Evolutionary conservation across 2,888 invertebrate genomes (phyloP).

Genomic region (Glaucopsyche alexis): DNA sequence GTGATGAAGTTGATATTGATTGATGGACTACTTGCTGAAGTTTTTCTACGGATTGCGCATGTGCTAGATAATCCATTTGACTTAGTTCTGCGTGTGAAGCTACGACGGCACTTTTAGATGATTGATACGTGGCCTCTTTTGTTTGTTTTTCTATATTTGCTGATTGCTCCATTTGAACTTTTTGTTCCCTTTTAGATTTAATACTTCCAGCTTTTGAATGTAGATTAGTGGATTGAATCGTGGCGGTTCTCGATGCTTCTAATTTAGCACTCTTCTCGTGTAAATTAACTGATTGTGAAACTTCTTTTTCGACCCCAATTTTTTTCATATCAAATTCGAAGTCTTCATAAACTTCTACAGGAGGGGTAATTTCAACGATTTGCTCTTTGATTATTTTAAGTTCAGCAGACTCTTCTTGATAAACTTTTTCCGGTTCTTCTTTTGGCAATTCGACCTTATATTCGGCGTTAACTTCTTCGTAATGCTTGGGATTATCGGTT

Average conservation of each 20-base stretch:
- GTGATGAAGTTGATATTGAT: slow-evolving; percentile 13
- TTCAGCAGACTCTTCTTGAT: slow-evolving; percentile 46
- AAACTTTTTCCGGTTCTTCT: slow-evolving; percentile 37
- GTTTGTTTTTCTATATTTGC: background rate
- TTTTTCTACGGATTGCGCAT: slow-evolving; percentile 3
- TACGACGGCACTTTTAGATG: slow-evolving; percentile 13
- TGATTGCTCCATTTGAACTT: background rate
- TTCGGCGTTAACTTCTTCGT: slow-evolving; percentile 38
- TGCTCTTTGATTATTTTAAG: slow-evolving; percentile 49
- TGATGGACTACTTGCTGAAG: slow-evolving; percentile 3
- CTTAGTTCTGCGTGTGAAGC: background rate
- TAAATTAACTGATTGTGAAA: slow-evolving; percentile 32
- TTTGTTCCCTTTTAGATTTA: slow-evolving; percentile 14
- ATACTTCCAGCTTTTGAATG: background rate
- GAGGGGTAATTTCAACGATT: slow-evolving; percentile 32
- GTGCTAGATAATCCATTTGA: background rate
- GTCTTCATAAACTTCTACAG: slow-evolving; percentile 37
- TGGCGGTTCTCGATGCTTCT: slow-evolving; percentile 17
- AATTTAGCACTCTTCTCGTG: slow-evolving; percentile 24
- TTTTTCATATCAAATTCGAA: slow-evolving; percentile 33
- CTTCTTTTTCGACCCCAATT: slow-evolving; percentile 37
- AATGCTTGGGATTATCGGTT: slow-evolving; percentile 36
- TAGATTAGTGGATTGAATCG: background rate
- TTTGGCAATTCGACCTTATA: slow-evolving; percentile 37
- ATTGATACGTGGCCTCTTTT: slow-evolving; percentile 10